These are phyloP conservation scores for Castor canadensis DNA, from an alignment of 2,113 vertebrate species.

Conservation along the genomic window DNA sequence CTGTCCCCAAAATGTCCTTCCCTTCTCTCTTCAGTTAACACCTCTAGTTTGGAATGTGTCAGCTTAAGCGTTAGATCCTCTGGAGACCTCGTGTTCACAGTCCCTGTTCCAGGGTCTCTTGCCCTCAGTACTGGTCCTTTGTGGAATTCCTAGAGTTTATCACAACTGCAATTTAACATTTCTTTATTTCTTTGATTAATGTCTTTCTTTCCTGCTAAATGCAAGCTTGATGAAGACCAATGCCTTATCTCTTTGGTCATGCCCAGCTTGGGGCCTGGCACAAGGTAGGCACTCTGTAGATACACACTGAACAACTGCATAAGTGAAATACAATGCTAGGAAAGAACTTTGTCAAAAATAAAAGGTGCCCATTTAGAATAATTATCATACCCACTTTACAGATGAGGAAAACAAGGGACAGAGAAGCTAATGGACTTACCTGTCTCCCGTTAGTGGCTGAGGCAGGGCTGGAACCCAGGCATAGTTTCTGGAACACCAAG, in stretches of 20 bases:
- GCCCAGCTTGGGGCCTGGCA: not conserved
- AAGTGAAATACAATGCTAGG: not conserved
- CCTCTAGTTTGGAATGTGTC: conserved; percentile 33
- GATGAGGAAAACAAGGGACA: not conserved
- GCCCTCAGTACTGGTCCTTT: not conserved
- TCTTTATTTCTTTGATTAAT: not conserved
- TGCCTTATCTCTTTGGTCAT: not conserved
- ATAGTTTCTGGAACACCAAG: not conserved
- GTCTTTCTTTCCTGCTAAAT: not conserved
- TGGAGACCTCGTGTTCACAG: not conserved
- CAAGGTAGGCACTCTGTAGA: not conserved
- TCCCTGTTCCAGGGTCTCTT: not conserved
- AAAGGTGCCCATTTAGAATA: not conserved
- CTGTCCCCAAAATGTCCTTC: not conserved
- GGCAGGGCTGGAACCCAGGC: not conserved
- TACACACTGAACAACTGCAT: not conserved
- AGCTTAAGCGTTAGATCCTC: not conserved
- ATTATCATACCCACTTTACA: not conserved
- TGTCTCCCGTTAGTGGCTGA: not conserved
- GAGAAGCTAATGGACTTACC: not conserved
- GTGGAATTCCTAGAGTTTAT: not conserved
- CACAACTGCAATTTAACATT: not conserved
- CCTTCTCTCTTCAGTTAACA: not conserved
- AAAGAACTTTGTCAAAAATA: not conserved
- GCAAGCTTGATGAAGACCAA: not conserved